phyloP scores from a whole-genome alignment of 1,140 invertebrate species.

The Danaus plexippus region DNA sequence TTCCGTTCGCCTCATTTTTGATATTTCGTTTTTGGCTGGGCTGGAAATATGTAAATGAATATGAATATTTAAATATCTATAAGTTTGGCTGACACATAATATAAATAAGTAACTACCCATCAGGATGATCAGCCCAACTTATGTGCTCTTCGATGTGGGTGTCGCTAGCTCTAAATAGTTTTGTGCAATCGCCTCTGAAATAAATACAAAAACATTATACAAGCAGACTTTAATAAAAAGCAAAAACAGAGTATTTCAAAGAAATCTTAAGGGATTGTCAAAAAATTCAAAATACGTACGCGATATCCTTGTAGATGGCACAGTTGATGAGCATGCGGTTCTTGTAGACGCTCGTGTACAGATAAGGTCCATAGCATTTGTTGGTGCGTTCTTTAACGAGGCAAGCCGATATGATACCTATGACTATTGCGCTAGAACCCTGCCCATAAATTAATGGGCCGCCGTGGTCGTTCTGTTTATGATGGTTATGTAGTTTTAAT shows the following conservation, averaged over 20 bases:
- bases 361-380: conserved; percentile 42
- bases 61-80: background rate
- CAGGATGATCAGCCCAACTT: conserved; percentile 44
- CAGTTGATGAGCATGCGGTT: conserved; percentile 42
- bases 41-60: conserved; percentile 11
- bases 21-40: conserved; percentile 28
- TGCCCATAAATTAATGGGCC: conserved; percentile 36
- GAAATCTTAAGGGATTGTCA: too few species aligned
- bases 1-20: conserved; percentile 23
- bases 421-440: conserved; percentile 10
- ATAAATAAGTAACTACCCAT: conserved; percentile 32
- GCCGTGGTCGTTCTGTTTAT: conserved; percentile 43
- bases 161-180: conserved; percentile 36
- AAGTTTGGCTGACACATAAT: background rate
- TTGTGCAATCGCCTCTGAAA: conserved; percentile 37
- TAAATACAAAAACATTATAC: background rate
- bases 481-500: conserved; percentile 1
- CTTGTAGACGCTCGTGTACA: conserved; percentile 17
- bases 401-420: conserved; percentile 40
- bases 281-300: conserved; percentile 20
- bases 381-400: conserved; percentile 36
- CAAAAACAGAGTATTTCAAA: too few species aligned
- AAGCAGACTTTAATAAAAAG: too few species aligned
- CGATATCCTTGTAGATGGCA: conserved; percentile 39
- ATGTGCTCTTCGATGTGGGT: conserved; percentile 36